Percentiles rank a stretch among this genome's conserved stretches.
Evolutionary conservation across 2,797 vertebrate genomes (phyloP).

Genomic region (Poecilia wingei): DNA sequence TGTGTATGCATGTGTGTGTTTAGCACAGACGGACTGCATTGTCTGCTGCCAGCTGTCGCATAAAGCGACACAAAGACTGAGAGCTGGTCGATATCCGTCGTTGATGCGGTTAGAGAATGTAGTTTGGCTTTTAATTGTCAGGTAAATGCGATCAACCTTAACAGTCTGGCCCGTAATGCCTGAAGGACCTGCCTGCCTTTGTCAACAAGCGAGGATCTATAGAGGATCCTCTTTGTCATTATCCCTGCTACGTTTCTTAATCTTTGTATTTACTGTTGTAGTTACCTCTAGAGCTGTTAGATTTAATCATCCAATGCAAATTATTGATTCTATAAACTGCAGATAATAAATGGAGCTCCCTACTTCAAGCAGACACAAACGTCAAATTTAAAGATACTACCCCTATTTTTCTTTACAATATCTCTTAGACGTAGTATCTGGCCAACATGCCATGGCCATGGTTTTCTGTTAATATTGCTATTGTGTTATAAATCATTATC

Average conservation of each 20-base stretch:
- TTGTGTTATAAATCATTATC: neutral
- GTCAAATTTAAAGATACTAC: neutral
- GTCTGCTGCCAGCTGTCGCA: slow-evolving; percentile 71
- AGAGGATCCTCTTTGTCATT: slow-evolving; percentile 7
- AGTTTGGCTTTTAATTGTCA: slow-evolving; percentile 24
- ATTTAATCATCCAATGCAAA: neutral
- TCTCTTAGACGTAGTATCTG: neutral
- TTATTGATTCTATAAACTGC: neutral
- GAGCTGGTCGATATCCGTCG: slow-evolving; percentile 45
- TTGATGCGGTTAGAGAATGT: slow-evolving; percentile 30
- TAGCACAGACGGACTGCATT: slow-evolving; percentile 59
- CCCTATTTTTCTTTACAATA: neutral
- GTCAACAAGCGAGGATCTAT: slow-evolving; percentile 14
- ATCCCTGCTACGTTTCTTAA: neutral
- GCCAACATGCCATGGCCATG: neutral
- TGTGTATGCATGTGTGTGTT: slow-evolving; percentile 23
- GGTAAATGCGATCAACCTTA: slow-evolving; percentile 20
- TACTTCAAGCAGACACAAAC: neutral
- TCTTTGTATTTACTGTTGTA: neutral
- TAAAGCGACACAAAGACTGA: slow-evolving; percentile 47
- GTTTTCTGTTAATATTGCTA: neutral
- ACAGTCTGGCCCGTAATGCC: neutral
- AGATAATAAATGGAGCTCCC: neutral
- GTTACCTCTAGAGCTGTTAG: neutral
- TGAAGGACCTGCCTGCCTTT: slow-evolving; percentile 1